These are phyloP conservation scores for Alouatta caraya DNA, from an alignment of 2,797 vertebrate genomes.

Conservation along the genomic window DNA sequence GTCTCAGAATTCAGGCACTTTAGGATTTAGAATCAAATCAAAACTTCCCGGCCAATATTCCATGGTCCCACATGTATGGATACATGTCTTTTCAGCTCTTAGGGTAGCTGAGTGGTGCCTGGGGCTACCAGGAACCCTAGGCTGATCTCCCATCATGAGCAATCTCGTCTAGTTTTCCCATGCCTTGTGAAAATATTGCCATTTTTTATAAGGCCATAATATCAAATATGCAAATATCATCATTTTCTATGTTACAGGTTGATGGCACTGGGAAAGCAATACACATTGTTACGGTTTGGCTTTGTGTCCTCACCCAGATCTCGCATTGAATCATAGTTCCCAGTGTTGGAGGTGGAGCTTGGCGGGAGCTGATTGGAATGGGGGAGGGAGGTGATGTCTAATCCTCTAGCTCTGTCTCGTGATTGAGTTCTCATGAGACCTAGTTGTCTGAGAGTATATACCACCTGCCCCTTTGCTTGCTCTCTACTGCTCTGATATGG, in stretches of 20 bases:
- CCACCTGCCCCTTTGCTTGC: too few species aligned
- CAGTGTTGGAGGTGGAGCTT: too few species aligned
- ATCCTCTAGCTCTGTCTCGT: too few species aligned
- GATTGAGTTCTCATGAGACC: too few species aligned
- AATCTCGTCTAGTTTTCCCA: not conserved
- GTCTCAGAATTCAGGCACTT: not conserved
- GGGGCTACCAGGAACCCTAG: not conserved
- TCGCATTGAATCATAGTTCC: too few species aligned
- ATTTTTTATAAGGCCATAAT: not conserved
- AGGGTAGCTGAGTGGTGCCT: not conserved
- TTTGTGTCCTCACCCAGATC: too few species aligned
- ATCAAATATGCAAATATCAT: not conserved
- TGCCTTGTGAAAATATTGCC: fast-evolving
- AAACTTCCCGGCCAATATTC: fast-evolving
- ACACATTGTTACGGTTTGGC: not conserved
- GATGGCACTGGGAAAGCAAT: not conserved
- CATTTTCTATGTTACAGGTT: not conserved
- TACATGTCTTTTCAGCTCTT: fast-evolving
- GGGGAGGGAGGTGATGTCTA: too few species aligned
- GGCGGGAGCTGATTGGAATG: fast-evolving
- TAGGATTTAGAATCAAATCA: not conserved
- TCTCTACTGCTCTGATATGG: too few species aligned
- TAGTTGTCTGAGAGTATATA: too few species aligned
- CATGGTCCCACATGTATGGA: fast-evolving
- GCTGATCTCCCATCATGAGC: fast-evolving